phyloP scores from a whole-genome alignment of 1,140 invertebrate genomes.

The Sogatella furcifera region DNA sequence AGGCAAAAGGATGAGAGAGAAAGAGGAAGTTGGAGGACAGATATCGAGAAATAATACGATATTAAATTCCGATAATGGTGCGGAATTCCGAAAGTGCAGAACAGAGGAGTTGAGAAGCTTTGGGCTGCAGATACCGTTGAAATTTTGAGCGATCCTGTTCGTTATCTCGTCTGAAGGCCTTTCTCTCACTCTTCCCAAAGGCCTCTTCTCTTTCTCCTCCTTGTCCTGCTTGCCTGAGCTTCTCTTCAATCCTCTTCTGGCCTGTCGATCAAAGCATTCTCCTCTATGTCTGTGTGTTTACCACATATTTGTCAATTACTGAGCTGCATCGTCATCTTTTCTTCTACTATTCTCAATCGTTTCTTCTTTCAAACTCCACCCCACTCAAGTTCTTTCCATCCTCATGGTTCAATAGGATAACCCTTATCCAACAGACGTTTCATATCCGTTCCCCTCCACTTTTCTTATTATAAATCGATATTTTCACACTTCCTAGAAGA shows the following conservation, averaged over 20 bases:
- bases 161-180: no score
- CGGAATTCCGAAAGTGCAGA: background rate
- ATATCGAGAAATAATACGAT: conserved; percentile 3
- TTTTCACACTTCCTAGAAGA: no score
- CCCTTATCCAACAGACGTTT: no score
- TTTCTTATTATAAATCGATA: no score
- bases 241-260: background rate
- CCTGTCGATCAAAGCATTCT: background rate
- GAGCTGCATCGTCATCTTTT: background rate
- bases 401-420: no score
- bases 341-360: no score
- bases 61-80: conserved; percentile 1
- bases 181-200: no score
- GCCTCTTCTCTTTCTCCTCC: no score
- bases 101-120: background rate
- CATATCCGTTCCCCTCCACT: no score
- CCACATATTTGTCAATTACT: conserved; percentile 3
- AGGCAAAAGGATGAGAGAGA: no score
- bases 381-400: no score
- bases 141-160: background rate
- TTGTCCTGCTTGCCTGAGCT: background rate
- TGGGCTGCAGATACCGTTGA: background rate
- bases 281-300: background rate
- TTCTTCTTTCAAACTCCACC: no score
- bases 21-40: background rate